Base-by-base conservation (phyloP, 2,888 invertebrate species). In the Dascillus cervinus region DNA sequence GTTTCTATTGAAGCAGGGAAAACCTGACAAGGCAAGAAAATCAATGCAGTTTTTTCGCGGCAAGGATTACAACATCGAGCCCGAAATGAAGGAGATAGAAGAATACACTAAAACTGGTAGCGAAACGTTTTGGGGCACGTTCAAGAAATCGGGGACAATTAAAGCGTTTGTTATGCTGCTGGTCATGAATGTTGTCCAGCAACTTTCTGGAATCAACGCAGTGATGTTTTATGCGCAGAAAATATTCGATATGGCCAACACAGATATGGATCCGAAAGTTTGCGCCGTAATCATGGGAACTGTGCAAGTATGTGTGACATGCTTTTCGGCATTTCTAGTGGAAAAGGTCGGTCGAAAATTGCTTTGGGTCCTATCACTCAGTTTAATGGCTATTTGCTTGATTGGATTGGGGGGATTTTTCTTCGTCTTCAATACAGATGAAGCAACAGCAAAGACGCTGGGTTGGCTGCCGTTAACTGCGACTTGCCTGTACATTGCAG, bases 301-400 rank as follows among this genome's bases (percentile, higher is more conserved):
- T 1, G 83, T 88, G 1, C 88, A 89, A 62, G 82, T 81, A 5
- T 52, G 77, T 2, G 77, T 79, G 56, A 81, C 83, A 0, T 69
- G 73, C 14, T 58, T 72, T 1, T 76, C 82, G 0, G 76, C 81
- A 0, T 45, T 79, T n/a, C 60, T 84, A 0, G 75, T 86, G 6
- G 91, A 91, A 40, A 73, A 72, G 31, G 79, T 81, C 4, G 91
- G 91, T 0, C 70, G 91, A 32, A 75, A 81, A 43, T 71, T 82
- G 1, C 65, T 91, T 0, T 67, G 90, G 4, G 68, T 88, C 13
- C 70, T 83, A 36, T 87, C 87, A 20, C 77, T 83, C 23, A 52
- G 73, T 10, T 67, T 79, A 12, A 83, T 84, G 79, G 72, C 75
- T 0, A 37, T 76, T 1, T 79, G 80, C 45, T 60, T 86, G 31